Evolutionary conservation across 2,113 vertebrate species (phyloP).

Genomic region (Helogale parvula): DNA sequence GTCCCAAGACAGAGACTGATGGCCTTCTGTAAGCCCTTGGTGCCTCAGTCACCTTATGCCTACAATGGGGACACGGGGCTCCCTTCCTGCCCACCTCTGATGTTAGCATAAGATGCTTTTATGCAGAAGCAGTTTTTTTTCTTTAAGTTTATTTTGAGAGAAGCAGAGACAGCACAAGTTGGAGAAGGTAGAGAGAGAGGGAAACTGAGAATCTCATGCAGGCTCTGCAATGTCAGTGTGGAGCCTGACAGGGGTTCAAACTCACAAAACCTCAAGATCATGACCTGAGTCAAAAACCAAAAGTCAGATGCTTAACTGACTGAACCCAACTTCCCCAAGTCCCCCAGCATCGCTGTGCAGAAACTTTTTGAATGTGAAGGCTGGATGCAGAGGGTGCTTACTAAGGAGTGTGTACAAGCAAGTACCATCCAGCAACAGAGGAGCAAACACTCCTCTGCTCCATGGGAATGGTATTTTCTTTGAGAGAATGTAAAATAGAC

Average conservation of each 20-base stretch:
- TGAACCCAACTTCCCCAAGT: too few species aligned
- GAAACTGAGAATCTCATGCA: too few species aligned
- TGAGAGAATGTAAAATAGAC: background rate
- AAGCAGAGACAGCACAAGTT: too few species aligned
- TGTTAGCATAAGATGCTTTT: background rate
- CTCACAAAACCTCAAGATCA: too few species aligned
- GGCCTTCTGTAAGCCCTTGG: background rate
- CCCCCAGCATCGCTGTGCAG: background rate
- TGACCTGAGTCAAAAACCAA: too few species aligned
- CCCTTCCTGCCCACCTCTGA: background rate
- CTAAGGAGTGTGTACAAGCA: background rate
- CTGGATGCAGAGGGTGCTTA: rapidly evolving
- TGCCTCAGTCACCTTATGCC: background rate
- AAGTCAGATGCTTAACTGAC: too few species aligned
- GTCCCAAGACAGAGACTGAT: background rate
- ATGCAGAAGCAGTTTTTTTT: background rate
- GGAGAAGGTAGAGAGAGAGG: too few species aligned
- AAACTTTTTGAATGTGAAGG: background rate
- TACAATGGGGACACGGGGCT: rapidly evolving
- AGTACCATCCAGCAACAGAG: background rate
- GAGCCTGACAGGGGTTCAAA: too few species aligned
- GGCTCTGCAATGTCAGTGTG: too few species aligned
- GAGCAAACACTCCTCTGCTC: background rate
- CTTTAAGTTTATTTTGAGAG: too few species aligned
- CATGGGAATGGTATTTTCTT: background rate